Base-by-base conservation (phyloP, 2,888 invertebrate genomes). In the Drosophila antonietae region DNA sequence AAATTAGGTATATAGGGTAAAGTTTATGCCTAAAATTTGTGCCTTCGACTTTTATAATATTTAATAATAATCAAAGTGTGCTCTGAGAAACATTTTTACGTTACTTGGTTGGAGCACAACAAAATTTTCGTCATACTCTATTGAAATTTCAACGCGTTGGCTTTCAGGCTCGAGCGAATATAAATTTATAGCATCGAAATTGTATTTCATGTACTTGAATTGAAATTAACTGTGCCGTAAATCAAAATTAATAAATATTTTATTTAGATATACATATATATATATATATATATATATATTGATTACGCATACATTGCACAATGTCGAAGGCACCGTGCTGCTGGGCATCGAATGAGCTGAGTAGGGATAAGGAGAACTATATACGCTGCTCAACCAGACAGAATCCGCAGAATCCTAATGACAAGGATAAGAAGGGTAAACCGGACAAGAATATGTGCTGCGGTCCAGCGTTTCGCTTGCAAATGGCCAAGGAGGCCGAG, bases 91-190 rank as follows among this genome's bases (percentile, higher is more conserved):
- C 6, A 4, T 23, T 35, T 37, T 2, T 12, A 9, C 20, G 4
- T 15, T 14, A 12, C 4, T 10, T n/a, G 53, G 6, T 12, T 14
- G 18, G 31, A 44, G 5, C 14, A 2, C 6, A 28, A 31, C 0
- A 6, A 6, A 41, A n/a, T 55, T 44, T 53, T 12, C 4, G 8
- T 66, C 80, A 84, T 66, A 77, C 75, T 83, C 84, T 81, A 80
- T 80, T 83, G 75, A 75, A 72, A 73, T 67, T 86, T 84, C 73
- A 68, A 70, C 71, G 78, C 68, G 84, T 72, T 73, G 73, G 73
- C 67, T 73, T 74, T 69, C 60, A 68, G 87, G 81, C 71, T 68
- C 65, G 49, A 59, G 68, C 67, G 55, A 47, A 35, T 71, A 68
- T 44, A 86, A 84, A 77, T 86, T 83, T 49, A 55, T 46, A 46